phyloP scores from a whole-genome alignment of 1,140 invertebrate species.

The Steinernema feltiae region DNA sequence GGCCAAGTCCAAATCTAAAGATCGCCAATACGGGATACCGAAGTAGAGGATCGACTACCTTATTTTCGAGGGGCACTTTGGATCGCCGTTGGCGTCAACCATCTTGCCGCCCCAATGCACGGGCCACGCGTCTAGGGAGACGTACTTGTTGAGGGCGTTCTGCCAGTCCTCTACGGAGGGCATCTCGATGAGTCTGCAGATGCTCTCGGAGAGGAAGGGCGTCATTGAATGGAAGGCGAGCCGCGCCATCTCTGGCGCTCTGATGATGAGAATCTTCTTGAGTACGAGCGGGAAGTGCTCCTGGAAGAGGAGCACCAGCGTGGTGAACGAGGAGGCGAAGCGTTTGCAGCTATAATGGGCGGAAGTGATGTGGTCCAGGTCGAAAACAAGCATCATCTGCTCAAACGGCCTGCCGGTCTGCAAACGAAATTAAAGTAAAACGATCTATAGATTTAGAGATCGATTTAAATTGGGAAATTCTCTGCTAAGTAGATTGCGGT shows the following conservation, averaged over 20 bases:
- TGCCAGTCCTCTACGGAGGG: constrained; percentile 56
- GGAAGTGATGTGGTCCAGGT: constrained; percentile 54
- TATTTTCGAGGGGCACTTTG: constrained; percentile 55
- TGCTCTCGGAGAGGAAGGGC: constrained; percentile 52
- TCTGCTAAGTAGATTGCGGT: no score
- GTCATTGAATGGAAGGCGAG: constrained; percentile 55
- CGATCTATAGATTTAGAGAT: not conserved
- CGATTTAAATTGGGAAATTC: no score
- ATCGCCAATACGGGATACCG: not conserved
- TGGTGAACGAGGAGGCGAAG: constrained; percentile 57
- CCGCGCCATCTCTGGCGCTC: constrained; percentile 56
- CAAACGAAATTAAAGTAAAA: constrained; percentile 10
- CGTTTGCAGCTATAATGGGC: constrained; percentile 57
- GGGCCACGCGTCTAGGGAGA: constrained; percentile 54
- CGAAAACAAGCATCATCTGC: constrained; percentile 58
- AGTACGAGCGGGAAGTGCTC: constrained; percentile 55
- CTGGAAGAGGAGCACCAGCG: constrained; percentile 52
- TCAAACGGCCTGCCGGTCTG: constrained; percentile 57
- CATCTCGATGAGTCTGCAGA: constrained; percentile 55
- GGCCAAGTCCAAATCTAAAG: constrained; percentile 51
- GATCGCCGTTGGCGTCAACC: constrained; percentile 53
- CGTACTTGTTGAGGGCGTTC: constrained; percentile 47
- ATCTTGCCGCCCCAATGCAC: constrained; percentile 55
- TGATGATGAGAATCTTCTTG: constrained; percentile 54
- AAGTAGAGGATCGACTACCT: constrained; percentile 15